phyloP scores from a whole-genome alignment of 2,888 invertebrate genomes.

The Anodontia alba region DNA sequence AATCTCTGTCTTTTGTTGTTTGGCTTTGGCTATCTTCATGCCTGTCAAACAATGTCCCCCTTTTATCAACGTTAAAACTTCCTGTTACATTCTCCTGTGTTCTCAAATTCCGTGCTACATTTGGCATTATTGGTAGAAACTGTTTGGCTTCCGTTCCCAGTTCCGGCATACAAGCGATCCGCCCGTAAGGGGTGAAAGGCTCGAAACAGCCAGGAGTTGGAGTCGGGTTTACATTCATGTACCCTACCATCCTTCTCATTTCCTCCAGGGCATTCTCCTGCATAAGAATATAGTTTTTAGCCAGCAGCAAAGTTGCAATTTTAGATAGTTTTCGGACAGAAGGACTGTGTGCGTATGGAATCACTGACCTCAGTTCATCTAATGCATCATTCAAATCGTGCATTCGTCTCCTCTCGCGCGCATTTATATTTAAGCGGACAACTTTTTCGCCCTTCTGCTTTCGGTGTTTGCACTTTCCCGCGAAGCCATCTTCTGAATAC shows the following conservation, averaged over 20 bases:
- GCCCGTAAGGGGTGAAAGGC: conserved; percentile 65
- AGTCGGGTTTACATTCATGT: conserved; percentile 81
- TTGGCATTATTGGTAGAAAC: conserved; percentile 25
- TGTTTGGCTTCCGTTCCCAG: conserved; percentile 42
- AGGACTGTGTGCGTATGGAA: conserved; percentile 85
- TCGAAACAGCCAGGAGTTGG: conserved; percentile 64
- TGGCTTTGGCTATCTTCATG: not conserved
- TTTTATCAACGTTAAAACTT: not conserved
- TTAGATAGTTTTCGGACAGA: conserved; percentile 84
- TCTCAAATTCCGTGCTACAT: not conserved
- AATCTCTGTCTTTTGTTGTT: conserved; percentile 8
- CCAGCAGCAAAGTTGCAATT: conserved; percentile 83
- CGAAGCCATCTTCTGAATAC: conserved; percentile 51
- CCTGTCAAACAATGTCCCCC: not conserved
- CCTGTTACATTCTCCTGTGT: not conserved
- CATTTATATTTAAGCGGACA: conserved; percentile 84
- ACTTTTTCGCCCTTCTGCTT: conserved; percentile 64
- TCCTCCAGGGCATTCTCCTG: conserved; percentile 84
- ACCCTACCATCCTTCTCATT: conserved; percentile 82
- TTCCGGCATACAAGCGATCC: conserved; percentile 59
- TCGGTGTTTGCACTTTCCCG: conserved; percentile 46
- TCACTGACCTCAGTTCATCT: conserved; percentile 84
- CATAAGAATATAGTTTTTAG: conserved; percentile 85
- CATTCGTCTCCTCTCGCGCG: conserved; percentile 85
- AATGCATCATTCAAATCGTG: conserved; percentile 86